phyloP scores from a whole-genome alignment of 1,140 invertebrate genomes.

The Epicauta chinensis region DNA sequence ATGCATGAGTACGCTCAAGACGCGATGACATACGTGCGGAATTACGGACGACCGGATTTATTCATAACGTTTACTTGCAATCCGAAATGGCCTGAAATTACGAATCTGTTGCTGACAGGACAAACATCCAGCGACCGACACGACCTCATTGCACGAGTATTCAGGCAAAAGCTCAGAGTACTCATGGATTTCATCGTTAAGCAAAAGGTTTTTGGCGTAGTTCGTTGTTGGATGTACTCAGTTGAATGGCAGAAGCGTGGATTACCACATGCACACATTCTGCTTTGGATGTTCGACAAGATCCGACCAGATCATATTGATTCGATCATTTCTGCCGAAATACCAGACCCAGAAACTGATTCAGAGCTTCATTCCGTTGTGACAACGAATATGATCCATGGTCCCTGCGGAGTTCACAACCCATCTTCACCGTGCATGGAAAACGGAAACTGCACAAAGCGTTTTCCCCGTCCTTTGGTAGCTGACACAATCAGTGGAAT shows the following conservation, averaged over 20 bases:
- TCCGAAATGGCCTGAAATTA: constrained; percentile 46
- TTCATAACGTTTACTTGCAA: constrained; percentile 48
- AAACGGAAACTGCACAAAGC: constrained; percentile 40
- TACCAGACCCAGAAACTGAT: constrained; percentile 44
- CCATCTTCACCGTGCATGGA: constrained; percentile 40
- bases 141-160: constrained; percentile 39
- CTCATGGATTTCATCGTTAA: constrained; percentile 30
- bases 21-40: constrained; percentile 41
- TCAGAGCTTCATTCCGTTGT: constrained; percentile 37
- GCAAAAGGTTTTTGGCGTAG: constrained; percentile 28
- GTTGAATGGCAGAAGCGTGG: constrained; percentile 43
- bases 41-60: constrained; percentile 41
- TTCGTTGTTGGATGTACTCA: constrained; percentile 25
- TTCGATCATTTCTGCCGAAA: constrained; percentile 47
- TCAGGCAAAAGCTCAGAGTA: constrained; percentile 36
- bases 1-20: constrained; percentile 44
- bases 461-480: constrained; percentile 26
- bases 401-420: constrained; percentile 38
- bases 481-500: constrained; percentile 32
- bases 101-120: constrained; percentile 32
- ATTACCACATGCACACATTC: constrained; percentile 43
- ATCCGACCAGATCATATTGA: constrained; percentile 42
- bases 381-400: constrained; percentile 42
- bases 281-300: constrained; percentile 42
- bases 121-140: constrained; percentile 43